Base-by-base conservation (phyloP, 1,140 invertebrate species). In the Copidosoma floridanum region DNA sequence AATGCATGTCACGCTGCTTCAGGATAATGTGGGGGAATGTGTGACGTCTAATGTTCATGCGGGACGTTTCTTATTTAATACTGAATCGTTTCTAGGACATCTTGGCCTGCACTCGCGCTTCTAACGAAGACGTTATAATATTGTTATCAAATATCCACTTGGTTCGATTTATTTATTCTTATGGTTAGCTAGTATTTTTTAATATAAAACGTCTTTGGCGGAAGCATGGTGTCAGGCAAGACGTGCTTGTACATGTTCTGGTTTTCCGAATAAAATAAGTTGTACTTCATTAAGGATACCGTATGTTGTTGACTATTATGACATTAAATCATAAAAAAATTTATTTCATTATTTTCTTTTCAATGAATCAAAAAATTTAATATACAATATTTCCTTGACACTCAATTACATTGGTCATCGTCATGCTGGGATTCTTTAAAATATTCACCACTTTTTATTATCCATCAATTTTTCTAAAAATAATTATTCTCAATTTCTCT, bases 1-100 rank as follows among this genome's bases (percentile, higher is more conserved):
- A 62, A 62, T 62, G 60, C 53, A 62, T n/a, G n/a, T 52, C 53
- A 40, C 61, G 61, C 61, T 63, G 61, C 61, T 63, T 63, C 55
- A 63, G 55, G 61, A 63, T 63, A 63, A 63, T 63, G 61, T 63
- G 61, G 61, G 61, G 61, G 61, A 63, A 63, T 63, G 61, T n/a
- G n/a, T 63, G 55, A 57, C 61, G 55, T 63, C 61, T 57, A 57
- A 63, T 63, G 40, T 63, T 63, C 53, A 63, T 57, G 55, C 55
- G 61, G 61, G 61, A 63, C 61, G 61, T 57, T 62, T 63, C 55
- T 52, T 63, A 57, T 63, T 63, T 63, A 63, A 63, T 63, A 63
- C 61, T 63, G 61, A 63, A 57, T 57, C 48, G 61, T 63, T 63
- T 63, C 54, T 53, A 62, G 40, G 50, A 46, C 53, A 24, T 56